Percentiles rank a stretch among this genome's conserved stretches.
phyloP scores from a whole-genome alignment of 1,140 invertebrate genomes.

The Pseudomyrmex pallidus region DNA sequence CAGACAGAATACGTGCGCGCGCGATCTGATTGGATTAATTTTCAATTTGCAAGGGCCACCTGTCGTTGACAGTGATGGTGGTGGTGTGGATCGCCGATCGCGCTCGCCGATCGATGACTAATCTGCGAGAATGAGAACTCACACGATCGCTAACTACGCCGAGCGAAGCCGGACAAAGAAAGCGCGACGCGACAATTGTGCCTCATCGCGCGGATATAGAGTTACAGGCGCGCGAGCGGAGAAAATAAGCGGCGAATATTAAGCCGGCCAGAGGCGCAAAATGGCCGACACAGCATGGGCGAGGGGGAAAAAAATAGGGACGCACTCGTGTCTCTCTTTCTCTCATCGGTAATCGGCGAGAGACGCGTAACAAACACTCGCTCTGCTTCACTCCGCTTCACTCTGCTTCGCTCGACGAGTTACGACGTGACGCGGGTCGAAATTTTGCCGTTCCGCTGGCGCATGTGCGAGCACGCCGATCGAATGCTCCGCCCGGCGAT shows the following conservation, averaged over 20 bases:
- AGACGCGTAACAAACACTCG: conserved; percentile 31
- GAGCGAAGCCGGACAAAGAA: conserved; percentile 63
- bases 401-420: conserved; percentile 29
- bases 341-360: conserved; percentile 35
- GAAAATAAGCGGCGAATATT: conserved; percentile 77
- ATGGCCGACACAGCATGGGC: conserved; percentile 71
- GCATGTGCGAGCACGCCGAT: conserved; percentile 73
- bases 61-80: conserved; percentile 44
- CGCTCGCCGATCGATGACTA: conserved; percentile 75
- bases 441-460: conserved; percentile 62
- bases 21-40: conserved; percentile 71
- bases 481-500: conserved; percentile 82
- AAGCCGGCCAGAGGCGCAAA: conserved; percentile 74
- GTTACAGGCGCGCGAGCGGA: conserved; percentile 66
- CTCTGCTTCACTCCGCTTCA: conserved; percentile 17
- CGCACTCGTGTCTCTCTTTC: conserved; percentile 60
- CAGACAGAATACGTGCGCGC: conserved; percentile 3
- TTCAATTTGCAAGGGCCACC: conserved; percentile 70
- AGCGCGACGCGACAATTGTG: conserved; percentile 66
- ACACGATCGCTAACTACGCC: conserved; percentile 44
- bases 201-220: conserved; percentile 71
- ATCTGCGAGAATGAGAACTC: conserved; percentile 63
- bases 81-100: conserved; percentile 57
- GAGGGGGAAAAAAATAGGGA: conserved; percentile 67
- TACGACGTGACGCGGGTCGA: conserved; percentile 74